phyloP scores from a whole-genome alignment of 2,113 vertebrate species.

The Vidua chalybeata region DNA sequence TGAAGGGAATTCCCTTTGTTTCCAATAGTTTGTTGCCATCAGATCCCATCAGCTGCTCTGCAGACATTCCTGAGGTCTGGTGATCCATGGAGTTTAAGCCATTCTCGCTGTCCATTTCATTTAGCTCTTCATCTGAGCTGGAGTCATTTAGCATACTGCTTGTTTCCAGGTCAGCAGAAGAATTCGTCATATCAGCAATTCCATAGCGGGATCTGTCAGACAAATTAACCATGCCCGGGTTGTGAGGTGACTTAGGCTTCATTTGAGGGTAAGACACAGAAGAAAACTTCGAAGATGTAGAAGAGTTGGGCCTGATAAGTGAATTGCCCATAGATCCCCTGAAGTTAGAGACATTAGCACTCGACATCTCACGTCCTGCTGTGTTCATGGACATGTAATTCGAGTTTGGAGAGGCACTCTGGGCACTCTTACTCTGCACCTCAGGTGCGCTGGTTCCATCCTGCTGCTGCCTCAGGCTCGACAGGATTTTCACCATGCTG shows the following conservation, averaged over 20 bases:
- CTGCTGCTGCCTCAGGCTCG: conserved; percentile 80
- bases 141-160: conserved; percentile 88
- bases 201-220: conserved; percentile 86
- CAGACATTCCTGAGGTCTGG: conserved; percentile 83
- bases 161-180: conserved; percentile 81
- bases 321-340: conserved; percentile 75
- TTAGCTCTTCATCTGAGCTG: conserved; percentile 92
- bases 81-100: conserved; percentile 86
- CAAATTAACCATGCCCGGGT: conserved; percentile 86
- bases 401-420: conserved; percentile 81
- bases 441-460: conserved; percentile 79
- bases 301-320: conserved; percentile 75
- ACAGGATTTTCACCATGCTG: conserved; percentile 95
- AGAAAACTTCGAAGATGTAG: conserved; percentile 78
- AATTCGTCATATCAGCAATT: conserved; percentile 83
- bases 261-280: conserved; percentile 86
- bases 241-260: conserved; percentile 85
- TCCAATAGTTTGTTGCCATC: conserved; percentile 95
- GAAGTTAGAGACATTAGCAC: conserved; percentile 72
- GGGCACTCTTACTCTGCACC: conserved; percentile 76
- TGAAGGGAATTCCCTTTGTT: conserved; percentile 94
- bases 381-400: conserved; percentile 77
- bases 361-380: conserved; percentile 77
- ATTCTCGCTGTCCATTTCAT: conserved; percentile 89
- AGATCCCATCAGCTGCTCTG: conserved; percentile 90